Base-by-base conservation (phyloP, 1,140 invertebrate genomes). In the Cardiocondyla obscurior region DNA sequence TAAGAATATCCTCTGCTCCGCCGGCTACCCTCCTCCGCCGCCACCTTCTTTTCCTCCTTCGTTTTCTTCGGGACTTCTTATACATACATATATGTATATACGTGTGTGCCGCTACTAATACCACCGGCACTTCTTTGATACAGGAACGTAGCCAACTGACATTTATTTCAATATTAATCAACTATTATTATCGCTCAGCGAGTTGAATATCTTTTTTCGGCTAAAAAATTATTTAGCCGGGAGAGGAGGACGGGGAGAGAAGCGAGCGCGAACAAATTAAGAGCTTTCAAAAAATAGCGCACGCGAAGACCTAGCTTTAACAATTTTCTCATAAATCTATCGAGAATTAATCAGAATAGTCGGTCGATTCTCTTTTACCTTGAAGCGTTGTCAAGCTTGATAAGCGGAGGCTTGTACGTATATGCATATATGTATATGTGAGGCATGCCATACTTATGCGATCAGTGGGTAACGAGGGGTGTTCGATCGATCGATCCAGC, bases 1-100 rank as follows among this genome's bases (percentile, higher is more conserved):
- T 93, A 93, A 93, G 92, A 93, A 93, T 93, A 93, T 93, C 91
- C 90, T 93, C 90, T 86, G 86, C 90, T 85, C 82, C 69, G 88
- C 81, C 84, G 85, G 85, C 90, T 81, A 69, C 86, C 84, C 89
- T 57, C 72, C 51, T 36, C 19, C 70, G 3, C 51, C 19, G 6
- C 72, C 72, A 42, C 74, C 46, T 85, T 81, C 82, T 60, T 76
- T 57, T 73, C 28, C 60, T 72, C 73, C 28, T 72, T 58, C 83
- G 53, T 72, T 51, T 70, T 53, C 64, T 82, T 77, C 67, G 30
- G 62, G 39, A 49, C 83, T 22, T 46, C 33, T 83, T 36, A 22
- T 58, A 36, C 22, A 25, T 60, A 1, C 30, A 10, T 30, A 1
- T 58, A 7, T 58, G 30, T 33, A 30, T 42, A 7, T 58, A n/a